Evolutionary conservation across 2,797 vertebrate species (phyloP).

Genomic region (Danio albolineatus): DNA sequence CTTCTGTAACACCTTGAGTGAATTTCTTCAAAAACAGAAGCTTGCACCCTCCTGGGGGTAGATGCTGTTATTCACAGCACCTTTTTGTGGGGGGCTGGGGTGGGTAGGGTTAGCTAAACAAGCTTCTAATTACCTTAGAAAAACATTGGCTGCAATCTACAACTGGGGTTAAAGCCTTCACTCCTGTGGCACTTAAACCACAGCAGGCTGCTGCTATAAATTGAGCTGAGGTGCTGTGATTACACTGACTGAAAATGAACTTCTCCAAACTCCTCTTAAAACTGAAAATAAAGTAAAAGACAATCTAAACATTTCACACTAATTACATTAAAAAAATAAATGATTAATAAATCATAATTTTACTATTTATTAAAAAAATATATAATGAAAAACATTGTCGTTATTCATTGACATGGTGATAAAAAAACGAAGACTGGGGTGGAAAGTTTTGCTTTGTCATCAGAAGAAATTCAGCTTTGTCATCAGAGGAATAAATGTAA

Average conservation of each 20-base stretch:
- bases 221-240: not conserved
- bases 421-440: too few relatives aligned
- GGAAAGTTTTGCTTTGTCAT: too few relatives aligned
- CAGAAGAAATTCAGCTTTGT: too few relatives aligned
- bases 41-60: slow-evolving; percentile 68
- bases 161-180: slow-evolving; percentile 68
- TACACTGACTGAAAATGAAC: not conserved
- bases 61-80: slow-evolving; percentile 56
- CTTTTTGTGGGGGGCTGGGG: slow-evolving; percentile 54
- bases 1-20: slow-evolving; percentile 16
- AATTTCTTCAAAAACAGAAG: slow-evolving; percentile 68
- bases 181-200: slow-evolving; percentile 34
- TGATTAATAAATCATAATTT: not conserved
- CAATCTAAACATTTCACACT: not conserved
- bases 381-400: too few relatives aligned
- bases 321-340: too few relatives aligned
- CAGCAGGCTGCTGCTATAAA: slow-evolving; percentile 12
- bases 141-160: slow-evolving; percentile 61
- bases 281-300: not conserved
- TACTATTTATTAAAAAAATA: too few relatives aligned
- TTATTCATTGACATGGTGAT: too few relatives aligned
- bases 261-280: too few relatives aligned
- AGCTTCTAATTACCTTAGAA: slow-evolving; percentile 77
- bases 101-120: slow-evolving; percentile 73
- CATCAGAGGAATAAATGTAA: too few relatives aligned